Conservation (phyloP, 2,113 vertebrate species). For the Toxostoma redivivum region DNA sequence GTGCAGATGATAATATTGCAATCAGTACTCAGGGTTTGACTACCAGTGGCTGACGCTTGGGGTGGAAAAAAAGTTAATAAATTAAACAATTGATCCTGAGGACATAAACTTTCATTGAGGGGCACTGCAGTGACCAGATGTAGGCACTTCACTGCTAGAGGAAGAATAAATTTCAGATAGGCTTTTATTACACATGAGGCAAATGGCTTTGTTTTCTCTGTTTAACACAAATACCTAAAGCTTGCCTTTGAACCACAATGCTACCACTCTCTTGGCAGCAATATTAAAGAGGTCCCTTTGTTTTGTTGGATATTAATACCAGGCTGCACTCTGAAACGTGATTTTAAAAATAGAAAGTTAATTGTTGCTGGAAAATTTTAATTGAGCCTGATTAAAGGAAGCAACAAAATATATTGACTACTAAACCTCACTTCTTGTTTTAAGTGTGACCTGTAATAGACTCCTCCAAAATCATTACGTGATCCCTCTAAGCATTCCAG, state of each 20-base stretch:
- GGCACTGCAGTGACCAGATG: slow-evolving; percentile 14
- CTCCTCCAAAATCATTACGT: not conserved
- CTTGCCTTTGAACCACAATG: slow-evolving; percentile 41
- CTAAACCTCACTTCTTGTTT: slow-evolving; percentile 61
- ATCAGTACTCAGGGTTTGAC: slow-evolving; percentile 2
- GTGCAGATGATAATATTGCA: not conserved
- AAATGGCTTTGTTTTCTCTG: not conserved
- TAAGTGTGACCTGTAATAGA: slow-evolving; percentile 39
- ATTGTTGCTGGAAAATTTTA: slow-evolving; percentile 57
- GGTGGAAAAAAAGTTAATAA: not conserved
- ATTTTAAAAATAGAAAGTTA: slow-evolving; percentile 64
- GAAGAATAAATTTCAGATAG: slow-evolving; percentile 51
- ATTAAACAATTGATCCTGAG: not conserved
- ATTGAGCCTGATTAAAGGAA: slow-evolving; percentile 63
- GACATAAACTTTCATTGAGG: slow-evolving; percentile 13
- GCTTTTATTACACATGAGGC: slow-evolving; percentile 45
- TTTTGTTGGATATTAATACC: slow-evolving; percentile 27
- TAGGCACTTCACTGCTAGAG: slow-evolving; percentile 14
- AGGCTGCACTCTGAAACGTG: not conserved
- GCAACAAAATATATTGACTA: slow-evolving; percentile 48
- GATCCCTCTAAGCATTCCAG: slow-evolving; percentile 31
- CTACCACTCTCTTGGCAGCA: slow-evolving; percentile 31
- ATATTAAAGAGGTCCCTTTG: slow-evolving; percentile 12
- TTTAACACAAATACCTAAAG: not conserved
- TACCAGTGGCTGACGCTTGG: not conserved